Base-by-base conservation (phyloP, 23 tunicate genomes). In the Ciona savignyi region DNA sequence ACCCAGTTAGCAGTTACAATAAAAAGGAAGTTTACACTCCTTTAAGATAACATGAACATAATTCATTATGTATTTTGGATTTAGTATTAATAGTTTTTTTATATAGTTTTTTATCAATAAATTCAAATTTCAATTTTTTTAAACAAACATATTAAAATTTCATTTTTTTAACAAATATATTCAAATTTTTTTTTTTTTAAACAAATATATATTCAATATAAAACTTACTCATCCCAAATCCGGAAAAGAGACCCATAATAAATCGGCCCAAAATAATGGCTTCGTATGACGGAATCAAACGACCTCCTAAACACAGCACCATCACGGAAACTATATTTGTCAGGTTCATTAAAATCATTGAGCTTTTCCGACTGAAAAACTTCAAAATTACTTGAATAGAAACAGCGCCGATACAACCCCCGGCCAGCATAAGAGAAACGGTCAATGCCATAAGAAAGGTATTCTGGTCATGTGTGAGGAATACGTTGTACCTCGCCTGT, bases 211-310 rank as follows among this genome's bases (percentile, higher is more conserved):
- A 19, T 19, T 19, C 23, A 64, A 20, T 64, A n/a, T 49, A 49
- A 49, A 20, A 83, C 97, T 68, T 71, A 91, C 97, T 91, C 91
- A 91, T 84, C 76, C 93, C 97, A 76, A 91, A 79, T 20, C 97
- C 97, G 25, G 86, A 75, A 34, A 77, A 82, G n/a, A 91, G 80
- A 61, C 97, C 97, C 83, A 91, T 77, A 3, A 84, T 25, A 35
- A 80, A 84, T 23, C 97, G 78, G 22, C 91, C 97, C 22, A 85
- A 30, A 25, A 91, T 91, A 26, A 91, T 71, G 25, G 85, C 85
- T 34, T 91, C 97, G 42, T 91, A 85, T 2, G 97, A 91, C 0
- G 73, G 77, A 3, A 77, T 73, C 0, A 80, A 63, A 29, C 77
- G 75, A 0, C 88, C 88, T 25, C 85, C 84, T 1, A 85, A 20